phyloP scores from a whole-genome alignment of 64 coral and sea anemone genomes.

The Platygyra sinensis region DNA sequence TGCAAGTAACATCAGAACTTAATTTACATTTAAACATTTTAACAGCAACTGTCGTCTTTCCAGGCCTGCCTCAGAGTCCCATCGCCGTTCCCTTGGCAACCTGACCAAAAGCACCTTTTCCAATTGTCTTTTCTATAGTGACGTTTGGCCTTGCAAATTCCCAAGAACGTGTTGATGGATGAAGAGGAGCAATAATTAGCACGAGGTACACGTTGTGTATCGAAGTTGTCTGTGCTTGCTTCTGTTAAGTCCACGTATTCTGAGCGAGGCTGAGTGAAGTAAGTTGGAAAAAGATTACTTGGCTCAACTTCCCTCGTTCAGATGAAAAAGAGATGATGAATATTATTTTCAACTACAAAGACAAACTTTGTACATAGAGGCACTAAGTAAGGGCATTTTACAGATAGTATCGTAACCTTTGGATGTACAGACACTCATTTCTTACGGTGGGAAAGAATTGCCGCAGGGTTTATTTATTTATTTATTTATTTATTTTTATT shows the following conservation, averaged over 20 bases:
- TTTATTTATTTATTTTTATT: too few species aligned
- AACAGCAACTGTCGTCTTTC: conserved; percentile 20
- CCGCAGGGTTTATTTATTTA: too few species aligned
- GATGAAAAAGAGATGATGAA: not conserved
- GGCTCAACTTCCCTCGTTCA: too few species aligned
- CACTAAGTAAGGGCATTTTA: too few species aligned
- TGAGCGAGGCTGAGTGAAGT: not conserved
- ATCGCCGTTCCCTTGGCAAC: conserved; percentile 27
- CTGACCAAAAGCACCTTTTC: conserved; percentile 7
- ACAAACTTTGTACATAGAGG: too few species aligned
- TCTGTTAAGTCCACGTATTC: not conserved
- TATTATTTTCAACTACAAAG: too few species aligned
- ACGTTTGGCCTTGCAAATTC: not conserved
- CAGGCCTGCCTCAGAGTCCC: not conserved
- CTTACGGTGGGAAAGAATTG: too few species aligned
- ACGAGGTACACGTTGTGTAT: not conserved
- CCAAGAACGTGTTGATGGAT: conserved; percentile 5
- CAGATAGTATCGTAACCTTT: too few species aligned
- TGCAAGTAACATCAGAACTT: not conserved
- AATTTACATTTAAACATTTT: conserved; percentile 50
- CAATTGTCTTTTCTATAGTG: conserved; percentile 33
- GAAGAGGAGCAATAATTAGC: not conserved
- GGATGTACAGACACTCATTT: too few species aligned
- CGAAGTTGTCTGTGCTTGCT: not conserved
- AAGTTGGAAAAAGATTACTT: too few species aligned